Evolutionary conservation across 2,888 invertebrate species (phyloP).

Genomic region (Drepanosiphum platanoidis): DNA sequence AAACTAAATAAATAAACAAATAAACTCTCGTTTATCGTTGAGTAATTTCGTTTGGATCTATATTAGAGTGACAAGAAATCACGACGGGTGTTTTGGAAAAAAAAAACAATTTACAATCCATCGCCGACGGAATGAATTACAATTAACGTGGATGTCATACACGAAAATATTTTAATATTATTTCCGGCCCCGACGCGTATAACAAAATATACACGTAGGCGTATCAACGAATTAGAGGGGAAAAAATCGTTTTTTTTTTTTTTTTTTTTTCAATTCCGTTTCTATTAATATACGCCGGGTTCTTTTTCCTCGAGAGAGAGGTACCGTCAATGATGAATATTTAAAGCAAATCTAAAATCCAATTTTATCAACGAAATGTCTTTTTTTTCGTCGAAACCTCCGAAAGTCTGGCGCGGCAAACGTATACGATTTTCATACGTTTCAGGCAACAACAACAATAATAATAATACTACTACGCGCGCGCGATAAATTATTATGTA

Average conservation of each 20-base stretch:
- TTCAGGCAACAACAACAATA: no score
- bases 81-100: no score
- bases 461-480: no score
- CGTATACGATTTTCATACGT: conserved; percentile 21
- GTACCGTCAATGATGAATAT: conserved; percentile 30
- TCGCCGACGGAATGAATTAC: no score
- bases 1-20: no score
- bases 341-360: conserved; percentile 44
- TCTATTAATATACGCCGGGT: not conserved
- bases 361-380: conserved; percentile 29
- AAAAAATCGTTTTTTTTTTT: not conserved
- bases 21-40: no score
- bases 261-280: not conserved
- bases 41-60: no score
- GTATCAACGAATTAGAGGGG: conserved; percentile 17
- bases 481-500: not conserved
- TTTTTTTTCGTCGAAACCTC: not conserved
- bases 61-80: no score
- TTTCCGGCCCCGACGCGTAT: no score
- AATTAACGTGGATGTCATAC: no score
- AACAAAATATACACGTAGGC: no score
- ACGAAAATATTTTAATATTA: no score
- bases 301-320: not conserved
- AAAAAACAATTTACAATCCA: not conserved
- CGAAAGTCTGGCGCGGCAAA: not conserved